Evolutionary conservation across 2,113 vertebrate species (phyloP).

Genomic region (Siphamia tubifer): DNA sequence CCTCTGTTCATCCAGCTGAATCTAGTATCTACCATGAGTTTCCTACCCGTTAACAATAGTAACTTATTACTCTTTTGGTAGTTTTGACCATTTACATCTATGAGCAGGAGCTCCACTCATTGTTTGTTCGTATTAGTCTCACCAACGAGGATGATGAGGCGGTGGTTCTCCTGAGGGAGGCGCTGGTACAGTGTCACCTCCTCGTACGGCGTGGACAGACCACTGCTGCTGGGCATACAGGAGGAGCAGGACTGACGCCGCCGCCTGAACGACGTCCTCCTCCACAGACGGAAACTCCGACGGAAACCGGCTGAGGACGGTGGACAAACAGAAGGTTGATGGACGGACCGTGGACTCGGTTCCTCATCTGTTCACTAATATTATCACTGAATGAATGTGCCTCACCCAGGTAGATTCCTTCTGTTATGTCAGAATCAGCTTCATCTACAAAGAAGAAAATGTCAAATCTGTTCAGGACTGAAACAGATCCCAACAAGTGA

Average conservation of each 20-base stretch:
- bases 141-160: slow-evolving; percentile 89
- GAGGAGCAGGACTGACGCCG: slow-evolving; percentile 62
- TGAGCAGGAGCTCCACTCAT: too few species aligned
- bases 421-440: slow-evolving; percentile 80
- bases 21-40: too few species aligned
- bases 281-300: slow-evolving; percentile 87
- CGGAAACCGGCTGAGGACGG: slow-evolving; percentile 87
- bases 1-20: too few species aligned
- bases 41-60: too few species aligned
- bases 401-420: slow-evolving; percentile 86
- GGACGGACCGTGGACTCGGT: too few species aligned
- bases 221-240: slow-evolving; percentile 57
- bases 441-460: slow-evolving; percentile 74
- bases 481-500: too few species aligned
- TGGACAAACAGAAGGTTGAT: neutral
- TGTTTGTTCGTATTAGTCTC: too few species aligned
- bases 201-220: slow-evolving; percentile 82
- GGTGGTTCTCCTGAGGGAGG: slow-evolving; percentile 77
- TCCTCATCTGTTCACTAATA: neutral
- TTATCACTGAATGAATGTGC: neutral
- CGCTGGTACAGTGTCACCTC: slow-evolving; percentile 89
- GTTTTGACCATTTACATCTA: too few species aligned
- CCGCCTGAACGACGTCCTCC: slow-evolving; percentile 75
- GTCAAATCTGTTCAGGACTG: neutral
- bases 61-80: too few species aligned